Evolutionary conservation across 2,888 invertebrate genomes (phyloP).

Genomic region (Tetragonisca angustula): DNA sequence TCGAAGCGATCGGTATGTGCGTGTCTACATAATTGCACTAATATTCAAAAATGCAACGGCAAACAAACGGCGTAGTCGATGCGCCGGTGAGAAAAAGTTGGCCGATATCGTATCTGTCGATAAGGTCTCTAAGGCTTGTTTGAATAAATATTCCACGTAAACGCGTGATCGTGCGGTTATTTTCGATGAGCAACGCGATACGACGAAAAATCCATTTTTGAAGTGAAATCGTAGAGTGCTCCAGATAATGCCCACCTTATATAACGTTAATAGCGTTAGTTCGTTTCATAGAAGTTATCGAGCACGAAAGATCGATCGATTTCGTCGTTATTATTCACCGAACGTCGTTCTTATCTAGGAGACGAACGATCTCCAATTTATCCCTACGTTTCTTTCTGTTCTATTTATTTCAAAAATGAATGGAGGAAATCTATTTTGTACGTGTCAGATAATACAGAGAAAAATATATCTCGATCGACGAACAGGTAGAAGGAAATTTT

Average conservation of each 20-base stretch:
- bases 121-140: slow-evolving; percentile 67
- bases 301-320: neutral
- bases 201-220: slow-evolving; percentile 57
- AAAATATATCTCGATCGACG: too few relatives aligned
- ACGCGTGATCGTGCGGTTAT: slow-evolving; percentile 66
- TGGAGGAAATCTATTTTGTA: too few relatives aligned
- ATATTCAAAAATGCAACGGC: slow-evolving; percentile 58
- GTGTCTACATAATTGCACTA: slow-evolving; percentile 64
- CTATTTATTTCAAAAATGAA: too few relatives aligned
- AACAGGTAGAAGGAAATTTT: too few relatives aligned
- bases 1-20: slow-evolving; percentile 7
- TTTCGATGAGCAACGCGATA: slow-evolving; percentile 64
- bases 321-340: slow-evolving; percentile 2
- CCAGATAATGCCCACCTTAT: slow-evolving; percentile 53
- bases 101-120: slow-evolving; percentile 69
- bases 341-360: slow-evolving; percentile 12
- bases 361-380: neutral
- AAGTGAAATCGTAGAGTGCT: slow-evolving; percentile 54
- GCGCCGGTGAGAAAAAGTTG: slow-evolving; percentile 29
- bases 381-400: neutral
- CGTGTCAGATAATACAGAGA: too few relatives aligned
- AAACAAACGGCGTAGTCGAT: slow-evolving; percentile 49
- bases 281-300: neutral
- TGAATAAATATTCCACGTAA: slow-evolving; percentile 74
- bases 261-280: slow-evolving; percentile 28